These are phyloP conservation scores for Eupithecia subumbrata DNA, from an alignment of 2,888 invertebrate genomes.

Conservation along the genomic window DNA sequence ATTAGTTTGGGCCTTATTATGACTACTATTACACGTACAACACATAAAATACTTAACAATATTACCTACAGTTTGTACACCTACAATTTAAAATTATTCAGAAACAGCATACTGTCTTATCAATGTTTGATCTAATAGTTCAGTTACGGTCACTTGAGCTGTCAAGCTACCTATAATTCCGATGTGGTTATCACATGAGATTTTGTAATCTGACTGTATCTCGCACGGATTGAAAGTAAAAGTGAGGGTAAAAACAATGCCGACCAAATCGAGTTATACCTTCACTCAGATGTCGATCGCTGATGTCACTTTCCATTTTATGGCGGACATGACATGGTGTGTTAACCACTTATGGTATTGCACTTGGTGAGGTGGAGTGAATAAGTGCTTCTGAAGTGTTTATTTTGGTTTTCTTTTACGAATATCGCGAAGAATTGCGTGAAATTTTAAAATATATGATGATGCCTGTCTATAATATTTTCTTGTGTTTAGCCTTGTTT, in stretches of 20 bases:
- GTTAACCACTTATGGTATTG: slow-evolving; percentile 43
- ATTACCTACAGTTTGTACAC: neutral
- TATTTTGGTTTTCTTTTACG: neutral
- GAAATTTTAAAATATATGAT: neutral
- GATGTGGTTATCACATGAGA: slow-evolving; percentile 17
- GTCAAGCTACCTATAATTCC: slow-evolving; percentile 8
- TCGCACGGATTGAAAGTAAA: slow-evolving; percentile 51
- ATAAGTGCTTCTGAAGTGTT: slow-evolving; percentile 6
- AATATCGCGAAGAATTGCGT: neutral
- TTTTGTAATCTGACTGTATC: slow-evolving; percentile 35
- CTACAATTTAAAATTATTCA: neutral
- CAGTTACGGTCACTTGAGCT: slow-evolving; percentile 1
- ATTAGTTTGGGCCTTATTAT: neutral
- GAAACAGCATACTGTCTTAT: neutral
- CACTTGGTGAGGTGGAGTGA: neutral
- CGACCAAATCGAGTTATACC: slow-evolving; percentile 41
- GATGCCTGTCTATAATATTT: neutral
- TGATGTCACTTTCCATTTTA: slow-evolving; percentile 58
- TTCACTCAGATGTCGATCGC: slow-evolving; percentile 48
- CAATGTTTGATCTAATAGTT: neutral
- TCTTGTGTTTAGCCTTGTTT: neutral
- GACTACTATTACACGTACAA: neutral
- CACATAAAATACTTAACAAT: neutral
- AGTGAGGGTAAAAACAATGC: slow-evolving; percentile 52
- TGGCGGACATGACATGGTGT: slow-evolving; percentile 38